Evolutionary conservation across 2,113 vertebrate species (phyloP).

Genomic region (Pipra filicauda): DNA sequence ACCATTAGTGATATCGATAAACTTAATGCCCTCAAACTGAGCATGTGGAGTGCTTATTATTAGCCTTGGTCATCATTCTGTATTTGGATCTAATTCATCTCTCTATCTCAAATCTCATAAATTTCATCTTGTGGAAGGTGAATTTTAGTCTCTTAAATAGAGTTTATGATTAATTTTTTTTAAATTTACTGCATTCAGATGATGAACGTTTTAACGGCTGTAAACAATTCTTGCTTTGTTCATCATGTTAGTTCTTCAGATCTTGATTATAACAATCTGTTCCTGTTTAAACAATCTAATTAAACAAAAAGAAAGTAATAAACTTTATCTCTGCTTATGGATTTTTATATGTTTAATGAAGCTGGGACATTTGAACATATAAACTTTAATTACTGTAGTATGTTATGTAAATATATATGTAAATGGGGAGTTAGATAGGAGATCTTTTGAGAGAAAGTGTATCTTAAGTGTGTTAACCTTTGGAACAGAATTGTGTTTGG

Average conservation of each 20-base stretch:
- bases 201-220: not conserved
- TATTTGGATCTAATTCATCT: not conserved
- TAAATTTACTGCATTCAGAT: not conserved
- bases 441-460: not conserved
- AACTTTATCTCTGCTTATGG: not conserved
- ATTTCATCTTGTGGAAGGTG: not conserved
- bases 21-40: not conserved
- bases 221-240: not conserved
- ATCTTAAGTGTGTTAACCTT: not conserved
- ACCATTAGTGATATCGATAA: not conserved
- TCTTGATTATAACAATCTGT: not conserved
- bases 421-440: not conserved
- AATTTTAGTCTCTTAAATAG: not conserved
- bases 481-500: not conserved
- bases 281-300: not conserved
- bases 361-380: not conserved
- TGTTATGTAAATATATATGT: not conserved
- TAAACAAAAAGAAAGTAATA: not conserved
- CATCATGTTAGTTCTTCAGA: not conserved
- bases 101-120: not conserved
- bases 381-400: not conserved
- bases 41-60: not conserved
- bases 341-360: not conserved
- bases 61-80: not conserved
- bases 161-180: not conserved